Conservation (phyloP, 2,888 invertebrate species). For the Leucania comma region DNA sequence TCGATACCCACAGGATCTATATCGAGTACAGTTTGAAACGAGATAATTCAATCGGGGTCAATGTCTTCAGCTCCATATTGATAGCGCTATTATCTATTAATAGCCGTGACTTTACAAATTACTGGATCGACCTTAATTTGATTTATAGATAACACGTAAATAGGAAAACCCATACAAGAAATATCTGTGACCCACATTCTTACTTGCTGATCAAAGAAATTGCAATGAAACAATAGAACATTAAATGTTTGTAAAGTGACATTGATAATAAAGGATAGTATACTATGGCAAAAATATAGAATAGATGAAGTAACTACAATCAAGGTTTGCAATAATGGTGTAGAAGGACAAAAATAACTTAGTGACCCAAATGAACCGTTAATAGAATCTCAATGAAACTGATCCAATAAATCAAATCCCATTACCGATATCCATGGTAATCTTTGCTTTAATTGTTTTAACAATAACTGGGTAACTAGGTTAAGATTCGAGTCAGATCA, state of each 20-base stretch:
- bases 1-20: slow-evolving; percentile 20
- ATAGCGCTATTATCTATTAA: slow-evolving; percentile 56
- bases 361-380: slow-evolving; percentile 9
- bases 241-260: slow-evolving; percentile 6
- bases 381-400: slow-evolving; percentile 9
- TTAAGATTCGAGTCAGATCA: slow-evolving; percentile 57
- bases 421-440: slow-evolving; percentile 42
- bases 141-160: slow-evolving; percentile 38
- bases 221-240: slow-evolving; percentile 36
- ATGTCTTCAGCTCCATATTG: slow-evolving; percentile 50
- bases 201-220: slow-evolving; percentile 3
- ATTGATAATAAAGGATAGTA: slow-evolving; percentile 4
- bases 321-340: not conserved
- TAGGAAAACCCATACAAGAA: slow-evolving; percentile 35
- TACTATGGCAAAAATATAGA: not conserved
- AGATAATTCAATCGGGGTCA: slow-evolving; percentile 57
- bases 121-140: slow-evolving; percentile 55
- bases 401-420: slow-evolving; percentile 23
- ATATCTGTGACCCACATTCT: slow-evolving; percentile 44
- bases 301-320: slow-evolving; percentile 1
- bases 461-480: slow-evolving; percentile 65
- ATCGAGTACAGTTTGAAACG: slow-evolving; percentile 27
- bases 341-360: not conserved
- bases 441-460: slow-evolving; percentile 47
- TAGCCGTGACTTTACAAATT: slow-evolving; percentile 43